Base-by-base conservation (phyloP, 2,888 invertebrate species). In the Cyrtodaria siliqua region DNA sequence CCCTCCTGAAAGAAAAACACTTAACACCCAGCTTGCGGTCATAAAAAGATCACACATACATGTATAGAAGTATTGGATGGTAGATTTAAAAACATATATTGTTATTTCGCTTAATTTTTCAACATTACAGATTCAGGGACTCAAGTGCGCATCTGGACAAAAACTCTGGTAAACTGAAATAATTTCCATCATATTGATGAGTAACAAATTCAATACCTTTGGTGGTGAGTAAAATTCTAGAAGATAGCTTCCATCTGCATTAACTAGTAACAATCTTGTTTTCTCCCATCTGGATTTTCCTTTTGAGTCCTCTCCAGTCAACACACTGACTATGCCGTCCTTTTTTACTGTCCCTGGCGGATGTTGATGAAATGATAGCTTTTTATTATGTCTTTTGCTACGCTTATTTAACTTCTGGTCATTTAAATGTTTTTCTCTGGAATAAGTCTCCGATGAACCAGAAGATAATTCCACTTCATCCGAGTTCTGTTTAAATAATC, bases 181-280 rank as follows among this genome's bases (percentile, higher is more conserved):
- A n/a, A n/a, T n/a, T n/a, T n/a, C n/a, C n/a, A n/a, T n/a, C n/a
- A n/a, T n/a, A n/a, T n/a, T n/a, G n/a, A n/a, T n/a, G n/a, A n/a
- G n/a, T n/a, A n/a, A n/a, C n/a, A 33, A 33, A 33, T 33, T 33
- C 12, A 82, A 64, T 93, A 95, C 96, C 94, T 98, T 94, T 0
- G 98, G 98, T 8, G 98, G 98, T 3, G 97, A 96, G 93, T 98
- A 99, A 93, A 99, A 98, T 92, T 99, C 98, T 69, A 99, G 94
- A 95, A 97, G 97, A 89, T 97, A 98, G 47, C 98, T 98, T 47
- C 63, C 98, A 26, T 96, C 97, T 26, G 98, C 97, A 93, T 97
- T 97, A 9, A 98, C 96, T 66, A 99, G 94, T 0, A 97, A 97
- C 85, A 99, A 93, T 86, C 97, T 95, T 92, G 98, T 98, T 92